phyloP scores from a whole-genome alignment of 1,140 invertebrate species.

The Diuraphis noxia region DNA sequence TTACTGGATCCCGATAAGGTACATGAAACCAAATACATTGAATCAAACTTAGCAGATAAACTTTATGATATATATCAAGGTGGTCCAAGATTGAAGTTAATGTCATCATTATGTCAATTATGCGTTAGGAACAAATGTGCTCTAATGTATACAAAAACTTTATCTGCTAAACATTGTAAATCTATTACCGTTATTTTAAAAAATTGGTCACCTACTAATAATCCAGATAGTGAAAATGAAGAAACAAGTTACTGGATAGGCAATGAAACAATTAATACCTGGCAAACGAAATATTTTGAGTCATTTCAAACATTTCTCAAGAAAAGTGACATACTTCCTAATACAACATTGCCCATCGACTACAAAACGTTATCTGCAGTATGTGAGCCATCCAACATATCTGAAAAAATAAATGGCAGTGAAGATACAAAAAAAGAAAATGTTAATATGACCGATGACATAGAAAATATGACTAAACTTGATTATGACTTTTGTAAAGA shows the following conservation, averaged over 20 bases:
- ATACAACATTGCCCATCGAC: background rate
- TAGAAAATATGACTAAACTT: background rate
- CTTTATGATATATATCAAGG: constrained; percentile 56
- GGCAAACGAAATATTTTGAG: constrained; percentile 53
- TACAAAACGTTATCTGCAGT: background rate
- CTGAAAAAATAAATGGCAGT: background rate
- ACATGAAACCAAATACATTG: constrained; percentile 56
- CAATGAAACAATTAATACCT: constrained; percentile 57
- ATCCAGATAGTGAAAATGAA: constrained; percentile 23
- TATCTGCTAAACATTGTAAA: constrained; percentile 56
- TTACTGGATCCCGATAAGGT: constrained; percentile 56
- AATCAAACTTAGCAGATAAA: constrained; percentile 54
- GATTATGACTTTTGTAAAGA: background rate
- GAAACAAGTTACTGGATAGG: constrained; percentile 56
- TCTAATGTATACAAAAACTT: constrained; percentile 54
- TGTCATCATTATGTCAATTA: constrained; percentile 54
- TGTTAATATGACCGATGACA: background rate
- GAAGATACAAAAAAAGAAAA: background rate
- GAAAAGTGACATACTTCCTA: background rate
- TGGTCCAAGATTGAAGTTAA: constrained; percentile 56
- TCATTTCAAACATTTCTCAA: constrained; percentile 27
- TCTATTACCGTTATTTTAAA: constrained; percentile 55
- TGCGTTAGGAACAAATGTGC: constrained; percentile 56
- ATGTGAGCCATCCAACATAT: background rate
- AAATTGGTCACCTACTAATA: constrained; percentile 26